Base-by-base conservation (phyloP, 1,140 invertebrate genomes). In the Lepidurus couesii region DNA sequence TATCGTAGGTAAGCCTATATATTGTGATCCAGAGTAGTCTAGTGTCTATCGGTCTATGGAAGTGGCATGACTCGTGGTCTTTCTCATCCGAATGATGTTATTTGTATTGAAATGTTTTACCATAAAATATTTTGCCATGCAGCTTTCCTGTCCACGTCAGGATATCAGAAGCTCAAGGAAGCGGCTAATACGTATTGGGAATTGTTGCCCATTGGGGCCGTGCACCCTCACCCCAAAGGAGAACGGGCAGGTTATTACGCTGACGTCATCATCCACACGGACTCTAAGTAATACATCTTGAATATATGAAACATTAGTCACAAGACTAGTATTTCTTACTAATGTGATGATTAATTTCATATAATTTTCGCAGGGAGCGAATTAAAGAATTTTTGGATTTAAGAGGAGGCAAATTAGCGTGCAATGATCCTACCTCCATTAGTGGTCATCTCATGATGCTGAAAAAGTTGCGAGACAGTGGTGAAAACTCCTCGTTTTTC, bases 401-500 rank as follows among this genome's bases (percentile, higher is more conserved):
- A 7, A 84, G 89, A 75, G 89, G 89, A 42, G 87, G 87, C 79
- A 86, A 84, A 43, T 89, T 88, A 85, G 89, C 88, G 0, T 89
- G 88, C 81, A 87, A 85, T 79, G 82, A 86, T 79, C 85, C 87
- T 80, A 85, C 87, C 79, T 89, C 88, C 74, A 81, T 89, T 0
- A 89, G 88, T 84, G 83, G 84, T 44, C 88, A 88, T 81, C 85
- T 86, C 81, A 85, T 88, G 26, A 85, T 89, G 26, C 81, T 90
- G 44, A 87, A 87, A 80, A 86, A 84, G n/a, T 82, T 90, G 10
- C 87, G 88, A 81, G 85, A 86, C 81, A 83, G 88, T 73, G 89
- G 89, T 77, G 89, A 89, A 85, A 89, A 89, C 85, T 86, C 89
- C 1, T 87, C 87, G 42, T 90, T 90, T 81, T 90, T 90, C 82